phyloP scores from a whole-genome alignment of 2,113 vertebrate genomes.

The Ptyas mucosa region DNA sequence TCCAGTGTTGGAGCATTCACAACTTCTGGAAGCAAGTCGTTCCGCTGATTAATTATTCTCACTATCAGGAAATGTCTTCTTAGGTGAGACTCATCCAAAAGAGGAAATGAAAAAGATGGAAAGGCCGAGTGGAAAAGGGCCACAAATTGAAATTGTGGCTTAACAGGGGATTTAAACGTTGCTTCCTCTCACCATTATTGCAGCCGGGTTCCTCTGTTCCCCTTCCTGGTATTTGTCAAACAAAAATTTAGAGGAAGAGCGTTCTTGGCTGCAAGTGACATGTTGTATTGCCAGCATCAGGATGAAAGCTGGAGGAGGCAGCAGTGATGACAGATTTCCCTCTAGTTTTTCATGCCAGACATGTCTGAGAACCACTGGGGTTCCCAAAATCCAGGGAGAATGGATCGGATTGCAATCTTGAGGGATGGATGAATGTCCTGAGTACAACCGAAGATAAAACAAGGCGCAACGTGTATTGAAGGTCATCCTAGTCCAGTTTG shows the following conservation, averaged over 20 bases:
- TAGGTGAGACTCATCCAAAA: not conserved
- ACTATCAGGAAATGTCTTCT: too few species aligned
- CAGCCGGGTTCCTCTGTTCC: not conserved
- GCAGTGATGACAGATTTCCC: not conserved
- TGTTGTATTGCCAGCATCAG: too few species aligned
- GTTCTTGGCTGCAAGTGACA: not conserved
- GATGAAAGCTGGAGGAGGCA: not conserved
- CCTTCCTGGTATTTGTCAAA: not conserved
- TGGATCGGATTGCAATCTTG: not conserved
- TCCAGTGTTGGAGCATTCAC: too few species aligned
- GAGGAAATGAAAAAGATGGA: not conserved
- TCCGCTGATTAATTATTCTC: too few species aligned
- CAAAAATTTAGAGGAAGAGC: too few species aligned
- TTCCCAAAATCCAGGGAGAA: not conserved
- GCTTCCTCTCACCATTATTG: not conserved
- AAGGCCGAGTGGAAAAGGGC: not conserved
- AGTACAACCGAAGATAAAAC: not conserved
- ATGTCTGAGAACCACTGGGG: not conserved
- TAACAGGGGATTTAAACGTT: rapidly evolving
- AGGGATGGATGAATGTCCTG: not conserved
- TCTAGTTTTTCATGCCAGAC: not conserved
- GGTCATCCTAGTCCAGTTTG: not conserved
- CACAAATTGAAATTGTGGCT: not conserved
- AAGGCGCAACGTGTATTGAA: not conserved
- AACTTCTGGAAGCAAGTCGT: too few species aligned